Base-by-base conservation (phyloP, 2,113 vertebrate genomes). In the Laticauda laticaudata region DNA sequence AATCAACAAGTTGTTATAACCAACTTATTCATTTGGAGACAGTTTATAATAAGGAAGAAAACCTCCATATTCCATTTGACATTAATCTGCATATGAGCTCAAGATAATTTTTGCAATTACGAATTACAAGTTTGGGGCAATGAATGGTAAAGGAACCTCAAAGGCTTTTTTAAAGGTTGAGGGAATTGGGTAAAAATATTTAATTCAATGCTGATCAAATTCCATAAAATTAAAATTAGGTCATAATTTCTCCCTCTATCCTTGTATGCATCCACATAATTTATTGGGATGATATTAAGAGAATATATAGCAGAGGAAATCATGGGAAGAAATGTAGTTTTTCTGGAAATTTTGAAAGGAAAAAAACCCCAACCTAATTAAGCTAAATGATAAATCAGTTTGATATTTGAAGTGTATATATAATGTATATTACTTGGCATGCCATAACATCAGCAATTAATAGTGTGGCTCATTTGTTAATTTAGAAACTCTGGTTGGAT, bases 121-220 rank as follows among this genome's bases (percentile, higher is more conserved):
- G 3, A 86, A 21, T 51, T 0, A 8, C 64, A 29, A 85, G n/a
- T 93, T 91, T 75, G 57, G 48, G n/a, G n/a, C 69, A 59, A 51
- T 61, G 43, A 85, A 90, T 54, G 1, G 1, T 64, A 24, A 23
- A 15, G 55, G 5, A 85, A 3, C 18, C 87, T 15, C 23, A 92
- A 34, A 90, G 15, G 45, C 48, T 10, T 89, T 12, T 59, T 90
- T 48, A 24, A 39, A 81, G 23, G 85, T 10, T 29, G 53, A 61
- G 21, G 9, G 2, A 12, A 1, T 0, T 0, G 54, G 91, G 61
- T 11, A 85, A 48, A 94, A 95, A 64, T n/a, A 34, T 34, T 75
- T 29, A 75, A 2, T 91, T 48, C 53, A 93, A 88, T 57, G 93
- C 94, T 48, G 21, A 86, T 14, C 21, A 86, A 45, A 86, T 86